Base-by-base conservation (phyloP, 64 coral and sea anemone genomes). In the Porites australiensis region DNA sequence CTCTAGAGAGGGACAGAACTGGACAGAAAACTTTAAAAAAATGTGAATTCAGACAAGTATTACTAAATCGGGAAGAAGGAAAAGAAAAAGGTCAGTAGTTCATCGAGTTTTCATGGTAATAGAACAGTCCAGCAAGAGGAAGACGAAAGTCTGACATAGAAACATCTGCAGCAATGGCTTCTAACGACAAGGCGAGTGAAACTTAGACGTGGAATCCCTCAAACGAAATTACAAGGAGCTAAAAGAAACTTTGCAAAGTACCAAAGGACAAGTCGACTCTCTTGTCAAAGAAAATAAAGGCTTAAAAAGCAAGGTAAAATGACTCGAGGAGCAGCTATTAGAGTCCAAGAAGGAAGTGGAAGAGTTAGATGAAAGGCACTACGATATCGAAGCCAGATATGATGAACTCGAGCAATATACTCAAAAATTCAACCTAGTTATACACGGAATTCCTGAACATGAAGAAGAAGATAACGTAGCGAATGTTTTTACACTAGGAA, bases 1-100 rank as follows among this genome's bases (percentile, higher is more conserved):
- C 87, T 63, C 79, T 44, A 2, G 91, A 93, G 55, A 37, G 27
- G 27, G 27, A 37, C 27, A 37, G n/a, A n/a, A n/a, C n/a, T n/a
- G n/a, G n/a, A n/a, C n/a, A 37, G 27, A 37, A 37, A 37, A 1
- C 1, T 37, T 37, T n/a, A n/a, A 37, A 37, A 37, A 37, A 37
- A 37, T 37, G 27, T 37, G 27, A 37, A 37, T 37, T 37, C 27
- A 37, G 27, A 37, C 27, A 37, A 37, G 27, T 37, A 37, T 37
- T 0, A 37, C 27, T 37, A 37, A 37, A 37, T 37, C 1, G 27
- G 27, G 27, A 37, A 37, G 27, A 37, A 37, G 1, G 27, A 37
- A 37, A 37, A 37, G 27, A 37, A 37, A 37, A 37, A 37, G 27
- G 27, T 37, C 27, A 37, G 27, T 37, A 37, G 0, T 37, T 37